Conservation (phyloP, 2,113 vertebrate genomes). For the Dicaeum eximium region DNA sequence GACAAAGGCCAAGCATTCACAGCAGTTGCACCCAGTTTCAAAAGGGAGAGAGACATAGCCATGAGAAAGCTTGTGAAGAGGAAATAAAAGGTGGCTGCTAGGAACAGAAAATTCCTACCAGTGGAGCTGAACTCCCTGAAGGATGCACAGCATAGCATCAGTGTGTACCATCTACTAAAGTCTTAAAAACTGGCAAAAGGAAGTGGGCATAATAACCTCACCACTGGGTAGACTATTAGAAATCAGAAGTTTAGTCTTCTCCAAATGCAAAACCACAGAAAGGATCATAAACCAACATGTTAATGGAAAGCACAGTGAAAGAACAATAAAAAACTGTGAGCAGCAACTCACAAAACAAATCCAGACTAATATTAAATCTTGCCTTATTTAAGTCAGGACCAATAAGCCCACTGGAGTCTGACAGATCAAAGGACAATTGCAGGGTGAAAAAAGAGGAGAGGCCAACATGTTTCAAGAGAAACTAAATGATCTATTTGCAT, state of each 20-base stretch:
- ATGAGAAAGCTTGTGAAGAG: not conserved
- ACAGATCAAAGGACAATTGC: not conserved
- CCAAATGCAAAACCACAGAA: not conserved
- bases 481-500: not conserved
- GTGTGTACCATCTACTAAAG: not conserved
- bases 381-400: not conserved
- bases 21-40: not conserved
- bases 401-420: not conserved
- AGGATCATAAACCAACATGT: not conserved
- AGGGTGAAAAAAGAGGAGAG: not conserved
- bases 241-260: not conserved
- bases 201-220: not conserved
- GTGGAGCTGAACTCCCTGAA: not conserved
- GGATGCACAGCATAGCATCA: not conserved
- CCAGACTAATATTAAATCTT: not conserved
- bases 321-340: not conserved
- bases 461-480: not conserved
- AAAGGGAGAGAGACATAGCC: not conserved
- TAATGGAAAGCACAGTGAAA: not conserved
- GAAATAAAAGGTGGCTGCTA: not conserved
- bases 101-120: not conserved
- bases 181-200: not conserved
- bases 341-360: not conserved
- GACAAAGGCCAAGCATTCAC: not conserved
- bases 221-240: not conserved